Conservation (phyloP, 2,113 vertebrate species). For the Urocolius indicus region DNA sequence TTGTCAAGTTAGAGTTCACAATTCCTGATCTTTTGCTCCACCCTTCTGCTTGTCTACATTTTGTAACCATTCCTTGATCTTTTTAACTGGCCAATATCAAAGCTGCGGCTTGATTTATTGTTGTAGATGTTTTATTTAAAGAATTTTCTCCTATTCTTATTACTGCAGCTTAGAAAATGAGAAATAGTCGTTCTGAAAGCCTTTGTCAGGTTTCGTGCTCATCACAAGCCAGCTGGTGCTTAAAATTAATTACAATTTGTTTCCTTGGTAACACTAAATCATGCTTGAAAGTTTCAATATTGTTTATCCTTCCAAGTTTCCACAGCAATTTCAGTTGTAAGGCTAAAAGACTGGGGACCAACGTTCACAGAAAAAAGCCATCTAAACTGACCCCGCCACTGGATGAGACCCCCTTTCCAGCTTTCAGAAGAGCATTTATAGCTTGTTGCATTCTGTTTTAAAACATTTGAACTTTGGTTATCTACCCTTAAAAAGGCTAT, state of each 20-base stretch:
- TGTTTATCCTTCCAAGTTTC: conserved; percentile 48
- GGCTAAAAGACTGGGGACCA: neutral
- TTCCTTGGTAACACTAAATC: conserved; percentile 68
- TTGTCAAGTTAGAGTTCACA: neutral
- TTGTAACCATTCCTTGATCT: neutral
- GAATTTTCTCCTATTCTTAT: neutral
- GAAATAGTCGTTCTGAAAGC: conserved; percentile 15
- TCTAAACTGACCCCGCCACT: neutral
- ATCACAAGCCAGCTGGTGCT: conserved; percentile 67
- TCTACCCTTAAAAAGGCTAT: conserved; percentile 52
- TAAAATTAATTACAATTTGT: conserved; percentile 75
- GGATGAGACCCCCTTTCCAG: neutral
- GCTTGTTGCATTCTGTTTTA: neutral
- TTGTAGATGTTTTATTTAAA: neutral
- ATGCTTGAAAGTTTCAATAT: conserved; percentile 52
- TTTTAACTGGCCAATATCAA: neutral
- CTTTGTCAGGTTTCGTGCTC: conserved; percentile 61
- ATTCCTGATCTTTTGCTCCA: neutral
- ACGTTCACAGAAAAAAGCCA: neutral
- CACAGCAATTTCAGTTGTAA: conserved; percentile 27
- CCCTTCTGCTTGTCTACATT: neutral
- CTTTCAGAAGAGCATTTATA: neutral
- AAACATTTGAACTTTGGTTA: conserved; percentile 38
- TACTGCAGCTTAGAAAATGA: neutral
- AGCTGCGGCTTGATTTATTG: neutral